Percentiles rank a stretch among this genome's conserved stretches.
These are phyloP conservation scores for Halictus quadricinctus DNA, from an alignment of 2,888 invertebrate genomes.

Conservation along the genomic window DNA sequence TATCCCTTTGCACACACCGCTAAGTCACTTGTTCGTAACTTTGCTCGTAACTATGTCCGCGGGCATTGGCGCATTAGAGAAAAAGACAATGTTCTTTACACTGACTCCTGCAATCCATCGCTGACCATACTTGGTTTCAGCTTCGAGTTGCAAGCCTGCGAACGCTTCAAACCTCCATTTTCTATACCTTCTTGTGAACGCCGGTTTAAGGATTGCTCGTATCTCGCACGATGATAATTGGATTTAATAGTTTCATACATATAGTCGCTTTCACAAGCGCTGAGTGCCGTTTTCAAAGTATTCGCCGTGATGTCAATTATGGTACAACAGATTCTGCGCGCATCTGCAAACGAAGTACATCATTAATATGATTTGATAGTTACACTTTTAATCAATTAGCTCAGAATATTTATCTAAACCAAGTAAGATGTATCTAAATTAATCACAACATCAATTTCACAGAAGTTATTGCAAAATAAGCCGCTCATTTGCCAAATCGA, in stretches of 20 bases:
- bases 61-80: too few relatives aligned
- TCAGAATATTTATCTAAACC: background rate
- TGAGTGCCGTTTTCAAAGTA: conserved; percentile 69
- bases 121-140: background rate
- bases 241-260: conserved; percentile 35
- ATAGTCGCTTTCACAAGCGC: conserved; percentile 28
- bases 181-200: background rate
- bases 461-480: too few relatives aligned
- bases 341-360: conserved; percentile 62
- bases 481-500: too few relatives aligned
- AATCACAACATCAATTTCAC: background rate
- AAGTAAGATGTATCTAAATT: too few relatives aligned
- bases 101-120: conserved; percentile 34
- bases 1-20: too few relatives aligned
- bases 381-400: background rate
- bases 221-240: conserved; percentile 11
- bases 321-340: conserved; percentile 69
- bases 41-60: too few relatives aligned
- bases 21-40: too few relatives aligned
- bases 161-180: background rate
- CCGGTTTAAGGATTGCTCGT: conserved; percentile 20
- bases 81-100: background rate
- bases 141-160: background rate
- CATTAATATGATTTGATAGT: background rate
- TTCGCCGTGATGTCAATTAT: conserved; percentile 73